phyloP scores from a whole-genome alignment of 2,888 invertebrate genomes.

The Platycheirus rosarum region DNA sequence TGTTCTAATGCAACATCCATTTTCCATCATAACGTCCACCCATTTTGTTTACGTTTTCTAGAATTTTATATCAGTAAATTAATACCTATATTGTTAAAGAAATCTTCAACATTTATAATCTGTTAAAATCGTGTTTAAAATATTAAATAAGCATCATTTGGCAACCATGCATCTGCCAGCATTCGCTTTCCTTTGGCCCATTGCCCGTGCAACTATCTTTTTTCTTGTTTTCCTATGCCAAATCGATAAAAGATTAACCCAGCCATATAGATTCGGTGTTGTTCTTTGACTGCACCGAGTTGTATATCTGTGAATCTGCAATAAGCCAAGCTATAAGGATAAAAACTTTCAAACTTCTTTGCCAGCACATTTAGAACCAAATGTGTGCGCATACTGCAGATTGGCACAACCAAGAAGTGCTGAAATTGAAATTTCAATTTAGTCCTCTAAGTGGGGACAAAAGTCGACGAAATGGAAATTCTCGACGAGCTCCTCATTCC shows the following conservation, averaged over 20 bases:
- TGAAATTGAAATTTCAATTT: constrained; percentile 74
- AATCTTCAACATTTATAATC: no score
- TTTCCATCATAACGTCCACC: no score
- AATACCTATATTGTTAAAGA: no score
- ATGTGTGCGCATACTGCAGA: background rate
- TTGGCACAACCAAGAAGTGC: constrained; percentile 31
- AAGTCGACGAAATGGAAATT: constrained; percentile 72
- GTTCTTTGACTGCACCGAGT: constrained; percentile 38
- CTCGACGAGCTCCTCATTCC: constrained; percentile 64
- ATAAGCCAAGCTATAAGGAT: constrained; percentile 42
- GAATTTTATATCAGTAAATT: no score
- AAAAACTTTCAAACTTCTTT: constrained; percentile 28
- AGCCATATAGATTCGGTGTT: constrained; percentile 32
- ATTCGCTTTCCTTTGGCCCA: constrained; percentile 54
- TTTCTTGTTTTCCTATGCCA: constrained; percentile 14
- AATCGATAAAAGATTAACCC: constrained; percentile 62
- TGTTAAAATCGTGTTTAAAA: no score
- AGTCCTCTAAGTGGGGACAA: constrained; percentile 70
- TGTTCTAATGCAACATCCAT: no score
- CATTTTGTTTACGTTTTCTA: no score
- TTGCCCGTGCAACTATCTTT: constrained; percentile 32
- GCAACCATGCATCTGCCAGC: background rate
- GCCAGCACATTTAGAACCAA: constrained; percentile 32
- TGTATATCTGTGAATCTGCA: constrained; percentile 49
- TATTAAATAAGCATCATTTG: background rate